Evolutionary conservation across 2,888 invertebrate genomes (phyloP), one percentile per base, ranked within the genome.

Genomic region (Lasius platythorax): DNA sequence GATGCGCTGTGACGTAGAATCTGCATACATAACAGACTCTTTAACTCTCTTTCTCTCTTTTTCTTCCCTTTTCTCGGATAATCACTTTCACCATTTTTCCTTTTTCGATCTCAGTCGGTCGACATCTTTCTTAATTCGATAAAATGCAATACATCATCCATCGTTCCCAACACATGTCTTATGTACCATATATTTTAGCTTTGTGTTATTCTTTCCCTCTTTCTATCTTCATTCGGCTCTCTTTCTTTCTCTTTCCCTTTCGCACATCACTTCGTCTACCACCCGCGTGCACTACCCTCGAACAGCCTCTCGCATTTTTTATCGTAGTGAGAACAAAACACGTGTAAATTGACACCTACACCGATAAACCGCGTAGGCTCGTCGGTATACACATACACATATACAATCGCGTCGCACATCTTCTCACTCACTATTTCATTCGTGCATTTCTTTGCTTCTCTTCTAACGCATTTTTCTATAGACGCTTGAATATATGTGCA

Each of bases 331-430:
- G 92, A 93, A 93, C 92, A 93, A 94, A 93, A 94, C 93, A 92
- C 91, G 92, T 93, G 93, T 93, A 94, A 93, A 94, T 94, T 93
- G 93, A 93, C 93, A 92, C 93, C 92, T 90, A 91, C 91, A 92
- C 91, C 91, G 88, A 92, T 91, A 91, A 88, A 91, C 81, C 79
- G 79, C 73, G 84, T 75, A 88, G 87, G 82, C 85, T 87, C 83
- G 83, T 85, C 79, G 64, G 4, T 46, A 18, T 8, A 23, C 18
- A 12, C 33, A 46, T 33, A 30, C 12, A 58, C 23, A 70, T 67
- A 67, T 67, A 75, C 68, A 86, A 50, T 63, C 61, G 61, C 64
- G 75, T 83, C 84, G 18, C 43, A 1, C 61, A 50, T 68, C 46
- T 75, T 64, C 61, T 68, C 79, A 63, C 56, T 23, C 18, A 15